Base-by-base conservation (phyloP, 1,140 invertebrate species). In the Drosophila watanabei region DNA sequence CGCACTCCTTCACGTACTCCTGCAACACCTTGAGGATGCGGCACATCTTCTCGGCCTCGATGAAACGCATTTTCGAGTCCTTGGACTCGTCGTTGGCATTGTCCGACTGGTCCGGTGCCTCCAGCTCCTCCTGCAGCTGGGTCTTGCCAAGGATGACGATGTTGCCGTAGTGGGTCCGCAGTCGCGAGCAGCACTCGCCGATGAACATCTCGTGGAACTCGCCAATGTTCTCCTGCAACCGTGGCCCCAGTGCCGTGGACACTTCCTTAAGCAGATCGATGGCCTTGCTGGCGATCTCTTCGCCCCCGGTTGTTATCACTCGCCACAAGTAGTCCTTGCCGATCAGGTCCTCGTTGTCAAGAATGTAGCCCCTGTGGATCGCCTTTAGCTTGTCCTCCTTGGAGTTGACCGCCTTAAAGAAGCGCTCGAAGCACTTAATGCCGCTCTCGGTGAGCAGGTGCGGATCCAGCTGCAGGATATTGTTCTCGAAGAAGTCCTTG, bases 301-400 rank as follows among this genome's bases (percentile, higher is more conserved):
- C 98, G 14, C 95, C 95, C 77, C 97, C 97, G 75, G 97, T 96
- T 13, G 97, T 96, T 57, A 99, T 97, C 37, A 98, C 97, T 92
- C 97, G 95, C 98, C 98, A 99, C 69, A 99, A 94, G 95, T 99
- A 99, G 94, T 99, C 98, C 82, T 98, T 96, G 70, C 98, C 98
- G 91, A 99, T 98, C 77, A 99, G 95, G 94, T 99, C 98, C 71
- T 96, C 95, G 93, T 97, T 97, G 92, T 97, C 97, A 58, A 97
- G 94, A 93, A 97, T 95, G 85, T 96, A 97, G 61, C 95, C 95
- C 90, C 97, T 95, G 93, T 97, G 94, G 93, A 98, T 98, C 52
- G 96, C 93, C 93, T 98, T 97, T 30, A 99, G 94, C 94, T 99
- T 99, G 73, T 97, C 97, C 94, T 99, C 98, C 94, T 99, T 99